Conservation (phyloP, 2,888 invertebrate genomes). For the Empis stercorea region DNA sequence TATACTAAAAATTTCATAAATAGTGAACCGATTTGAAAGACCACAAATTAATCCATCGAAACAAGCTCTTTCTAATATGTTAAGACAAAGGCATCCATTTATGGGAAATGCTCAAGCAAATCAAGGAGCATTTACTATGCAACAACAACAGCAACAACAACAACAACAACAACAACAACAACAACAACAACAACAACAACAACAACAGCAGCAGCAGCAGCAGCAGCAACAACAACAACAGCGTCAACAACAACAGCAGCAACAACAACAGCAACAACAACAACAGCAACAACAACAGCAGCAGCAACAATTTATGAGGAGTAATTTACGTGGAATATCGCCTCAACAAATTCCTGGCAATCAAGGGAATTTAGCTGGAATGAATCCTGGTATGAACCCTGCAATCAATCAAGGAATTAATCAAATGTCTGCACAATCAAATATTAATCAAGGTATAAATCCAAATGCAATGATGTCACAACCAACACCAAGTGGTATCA, state of each 20-base stretch:
- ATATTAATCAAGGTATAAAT: conserved; percentile 31
- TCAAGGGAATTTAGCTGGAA: conserved; percentile 31
- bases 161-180: conserved; percentile 33
- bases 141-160: conserved; percentile 27
- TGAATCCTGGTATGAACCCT: conserved; percentile 33
- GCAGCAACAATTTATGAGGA: conserved; percentile 31
- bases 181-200: conserved; percentile 24
- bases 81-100: conserved; percentile 58
- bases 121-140: conserved; percentile 23
- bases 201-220: conserved; percentile 15
- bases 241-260: conserved; percentile 22
- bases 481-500: conserved; percentile 6
- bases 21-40: conserved; percentile 36
- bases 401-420: conserved; percentile 33
- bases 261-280: conserved; percentile 28
- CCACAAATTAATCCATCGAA: conserved; percentile 57
- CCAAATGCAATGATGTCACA: conserved; percentile 17
- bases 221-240: conserved; percentile 23
- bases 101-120: conserved; percentile 28
- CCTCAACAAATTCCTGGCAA: conserved; percentile 35
- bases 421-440: conserved; percentile 22
- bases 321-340: conserved; percentile 29
- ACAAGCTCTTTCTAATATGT: conserved; percentile 75
- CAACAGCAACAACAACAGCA: conserved; percentile 22
- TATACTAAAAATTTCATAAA: no score